Evolutionary conservation across 2,888 invertebrate species (phyloP), one percentile per base, ranked within the genome.

Genomic region (Cepaea hortensis): DNA sequence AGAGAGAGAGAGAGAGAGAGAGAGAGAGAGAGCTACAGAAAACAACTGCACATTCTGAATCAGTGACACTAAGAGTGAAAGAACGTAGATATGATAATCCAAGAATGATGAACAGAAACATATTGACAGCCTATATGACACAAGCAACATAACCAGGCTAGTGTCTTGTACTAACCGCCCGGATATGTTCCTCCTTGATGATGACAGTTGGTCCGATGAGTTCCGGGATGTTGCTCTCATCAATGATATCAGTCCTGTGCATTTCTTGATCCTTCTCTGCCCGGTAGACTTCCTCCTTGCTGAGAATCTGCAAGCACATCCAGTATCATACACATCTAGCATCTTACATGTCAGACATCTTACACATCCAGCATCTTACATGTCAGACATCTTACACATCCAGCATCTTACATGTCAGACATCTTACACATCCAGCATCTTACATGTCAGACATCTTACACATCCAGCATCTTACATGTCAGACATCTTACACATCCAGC

Each of bases 211-310:
- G 73, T 11, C 79, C 77, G 13, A 86, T 68, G 23, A 86, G 79
- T 61, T 86, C 86, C 9, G 86, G 86, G 48, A 86, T 18, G 62
- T 70, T 82, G 83, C 76, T 82, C 46, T 86, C 86, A 62, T 86
- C 86, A 46, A 77, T 35, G 18, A 77, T 46, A 23, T 86, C 82
- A 61, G 82, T 61, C 11, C 65, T 65, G 23, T 7, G 6, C 6
- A 76, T 13, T 0, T 48, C 79, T 35, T 85, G 77, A 46, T 46
- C 55, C 79, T 85, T 77, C 72, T 85, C 79, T 35, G 70, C 79
- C 18, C 77, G 6, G n/a, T 79, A 85, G 23, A 79, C 79, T 70
- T 85, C 79, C 15, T 85, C 85, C 55, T 79, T 77, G 61, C 79
- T 79, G 46, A 85, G 77, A 65, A 85, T 85, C 85, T 79, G 70